Conservation (phyloP, 2,113 vertebrate genomes). For the Astatoreochromis straeleni region DNA sequence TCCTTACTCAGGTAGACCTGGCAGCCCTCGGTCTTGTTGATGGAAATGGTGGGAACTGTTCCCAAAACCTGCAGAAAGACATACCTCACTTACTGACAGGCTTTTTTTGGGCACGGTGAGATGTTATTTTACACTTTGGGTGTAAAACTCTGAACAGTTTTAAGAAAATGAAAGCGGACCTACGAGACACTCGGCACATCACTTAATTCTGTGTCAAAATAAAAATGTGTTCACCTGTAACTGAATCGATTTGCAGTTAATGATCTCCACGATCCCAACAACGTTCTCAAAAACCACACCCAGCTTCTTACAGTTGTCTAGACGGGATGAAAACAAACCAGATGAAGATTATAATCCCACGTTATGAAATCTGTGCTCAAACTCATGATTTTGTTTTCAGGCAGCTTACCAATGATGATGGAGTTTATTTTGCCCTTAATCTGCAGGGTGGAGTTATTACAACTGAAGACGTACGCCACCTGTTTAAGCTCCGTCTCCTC, state of each 20-base stretch:
- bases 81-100: neutral
- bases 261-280: constrained; percentile 95
- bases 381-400: neutral
- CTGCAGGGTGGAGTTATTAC: constrained; percentile 86
- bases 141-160: neutral
- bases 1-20: constrained; percentile 92
- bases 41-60: constrained; percentile 92
- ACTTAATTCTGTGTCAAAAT: neutral
- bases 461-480: constrained; percentile 91
- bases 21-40: constrained; percentile 98
- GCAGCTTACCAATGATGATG: constrained; percentile 86
- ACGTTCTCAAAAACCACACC: constrained; percentile 93
- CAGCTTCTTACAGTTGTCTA: constrained; percentile 96
- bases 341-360: neutral
- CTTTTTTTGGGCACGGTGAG: neutral
- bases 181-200: neutral
- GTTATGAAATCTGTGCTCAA: neutral
- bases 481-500: constrained; percentile 91
- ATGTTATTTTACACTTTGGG: neutral
- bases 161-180: neutral
- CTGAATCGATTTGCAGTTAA: constrained; percentile 89
- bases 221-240: constrained; percentile 79
- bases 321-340: neutral
- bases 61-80: constrained; percentile 82
- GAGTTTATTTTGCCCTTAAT: constrained; percentile 97